These are phyloP conservation scores for Xylocopa sonorina DNA, from an alignment of 1,140 invertebrate species.

Conservation along the genomic window DNA sequence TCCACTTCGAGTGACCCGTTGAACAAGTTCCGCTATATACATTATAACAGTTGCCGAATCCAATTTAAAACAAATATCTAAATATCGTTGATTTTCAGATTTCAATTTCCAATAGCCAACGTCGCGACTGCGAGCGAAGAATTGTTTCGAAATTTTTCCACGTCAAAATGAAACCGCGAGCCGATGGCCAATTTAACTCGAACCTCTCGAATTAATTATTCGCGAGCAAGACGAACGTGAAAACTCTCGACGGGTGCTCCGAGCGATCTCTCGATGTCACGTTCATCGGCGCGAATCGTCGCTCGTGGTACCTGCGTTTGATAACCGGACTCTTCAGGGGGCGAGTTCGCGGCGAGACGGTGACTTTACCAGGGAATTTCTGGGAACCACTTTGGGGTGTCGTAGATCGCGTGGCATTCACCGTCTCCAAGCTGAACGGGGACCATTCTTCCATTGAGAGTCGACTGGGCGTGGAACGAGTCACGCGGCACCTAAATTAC, in stretches of 20 bases:
- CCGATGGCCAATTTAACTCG: too few relatives aligned
- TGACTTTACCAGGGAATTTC: constrained; percentile 46
- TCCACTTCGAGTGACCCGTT: too few relatives aligned
- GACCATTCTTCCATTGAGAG: constrained; percentile 47
- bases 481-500: constrained; percentile 52
- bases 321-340: constrained; percentile 6
- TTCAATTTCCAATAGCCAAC: too few relatives aligned
- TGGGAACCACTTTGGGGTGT: constrained; percentile 35
- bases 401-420: constrained; percentile 47
- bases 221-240: too few relatives aligned
- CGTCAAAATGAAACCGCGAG: too few relatives aligned
- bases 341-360: neutral
- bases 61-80: too few relatives aligned
- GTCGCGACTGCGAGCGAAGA: too few relatives aligned
- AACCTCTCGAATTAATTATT: too few relatives aligned
- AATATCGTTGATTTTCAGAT: too few relatives aligned
- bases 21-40: neutral
- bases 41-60: too few relatives aligned
- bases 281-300: neutral
- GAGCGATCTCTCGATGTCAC: neutral
- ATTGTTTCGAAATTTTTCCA: too few relatives aligned
- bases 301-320: neutral
- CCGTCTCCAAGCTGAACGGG: constrained; percentile 14
- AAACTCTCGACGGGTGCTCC: too few relatives aligned
- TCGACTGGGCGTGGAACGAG: constrained; percentile 49